Evolutionary conservation across 1,140 invertebrate genomes (phyloP).

Genomic region (Orchestia grillus): DNA sequence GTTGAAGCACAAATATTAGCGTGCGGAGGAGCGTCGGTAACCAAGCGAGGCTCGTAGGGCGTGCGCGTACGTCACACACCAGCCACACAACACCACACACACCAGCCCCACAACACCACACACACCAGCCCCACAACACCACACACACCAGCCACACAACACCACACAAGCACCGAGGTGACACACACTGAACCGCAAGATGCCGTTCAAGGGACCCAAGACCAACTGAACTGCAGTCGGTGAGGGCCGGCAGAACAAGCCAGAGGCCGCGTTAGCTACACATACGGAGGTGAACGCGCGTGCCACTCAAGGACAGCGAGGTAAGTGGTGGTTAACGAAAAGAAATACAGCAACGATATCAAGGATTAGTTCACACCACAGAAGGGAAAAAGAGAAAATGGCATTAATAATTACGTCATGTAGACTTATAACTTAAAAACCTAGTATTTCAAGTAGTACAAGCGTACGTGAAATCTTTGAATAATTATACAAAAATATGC

Average conservation of each 20-base stretch:
- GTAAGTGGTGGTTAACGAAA: neutral
- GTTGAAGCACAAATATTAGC: neutral
- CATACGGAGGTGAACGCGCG: neutral
- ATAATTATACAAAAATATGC: neutral
- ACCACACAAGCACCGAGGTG: neutral
- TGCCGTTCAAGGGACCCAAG: neutral
- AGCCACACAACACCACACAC: neutral
- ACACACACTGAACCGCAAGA: neutral
- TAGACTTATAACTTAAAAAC: neutral
- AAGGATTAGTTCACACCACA: slow-evolving; percentile 13
- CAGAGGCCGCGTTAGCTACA: neutral
- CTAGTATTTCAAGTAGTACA: neutral
- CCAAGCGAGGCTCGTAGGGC: neutral
- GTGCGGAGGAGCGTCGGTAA: neutral
- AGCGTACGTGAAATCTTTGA: neutral
- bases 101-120: neutral
- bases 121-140: neutral
- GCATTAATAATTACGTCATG: neutral
- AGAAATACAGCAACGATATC: neutral
- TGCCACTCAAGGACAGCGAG: neutral
- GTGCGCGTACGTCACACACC: neutral
- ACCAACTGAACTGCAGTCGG: neutral
- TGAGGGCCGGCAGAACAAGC: neutral
- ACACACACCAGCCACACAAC: neutral
- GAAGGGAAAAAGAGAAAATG: slow-evolving; percentile 1